phyloP scores from a whole-genome alignment of 37 sponge, comb jelly and placozoan species.

The Hormiphora californensis region DNA sequence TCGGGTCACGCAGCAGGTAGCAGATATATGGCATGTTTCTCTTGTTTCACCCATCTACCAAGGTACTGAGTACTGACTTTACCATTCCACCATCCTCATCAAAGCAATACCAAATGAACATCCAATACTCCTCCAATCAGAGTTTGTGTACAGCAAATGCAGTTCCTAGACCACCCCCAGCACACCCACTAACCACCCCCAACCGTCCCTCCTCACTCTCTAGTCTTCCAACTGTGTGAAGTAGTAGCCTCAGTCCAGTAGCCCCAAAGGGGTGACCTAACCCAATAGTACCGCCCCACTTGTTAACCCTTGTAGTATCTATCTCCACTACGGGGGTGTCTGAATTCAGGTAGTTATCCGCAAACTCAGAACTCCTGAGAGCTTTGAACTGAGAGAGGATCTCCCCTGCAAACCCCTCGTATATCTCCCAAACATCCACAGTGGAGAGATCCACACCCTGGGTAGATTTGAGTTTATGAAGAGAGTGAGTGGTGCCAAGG shows the following conservation, averaged over 20 bases:
- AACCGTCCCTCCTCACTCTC: neutral
- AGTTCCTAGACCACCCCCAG: constrained; percentile 36
- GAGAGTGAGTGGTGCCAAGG: constrained; percentile 3
- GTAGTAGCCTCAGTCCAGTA: constrained; percentile 28
- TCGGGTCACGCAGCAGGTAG: no score
- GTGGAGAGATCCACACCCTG: neutral
- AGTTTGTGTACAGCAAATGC: neutral
- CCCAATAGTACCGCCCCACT: constrained; percentile 34
- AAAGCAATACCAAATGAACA: neutral
- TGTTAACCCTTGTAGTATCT: neutral
- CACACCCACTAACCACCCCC: constrained; percentile 21
- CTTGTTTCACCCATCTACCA: neutral
- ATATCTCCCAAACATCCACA: constrained; percentile 15
- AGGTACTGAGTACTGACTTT: no score
- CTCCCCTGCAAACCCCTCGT: constrained; percentile 50
- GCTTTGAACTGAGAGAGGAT: constrained; percentile 16
- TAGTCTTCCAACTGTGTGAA: constrained; percentile 1
- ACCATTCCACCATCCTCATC: neutral
- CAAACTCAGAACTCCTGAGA: neutral
- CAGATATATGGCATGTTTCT: no score
- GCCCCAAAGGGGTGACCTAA: constrained; percentile 43
- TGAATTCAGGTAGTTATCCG: neutral
- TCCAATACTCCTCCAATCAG: neutral
- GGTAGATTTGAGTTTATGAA: neutral
- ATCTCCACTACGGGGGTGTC: constrained; percentile 7